Percentiles rank a stretch among this genome's conserved stretches.
Evolutionary conservation across 2,113 vertebrate genomes (phyloP).

Genomic region (Sinocyclocheilus grahami): DNA sequence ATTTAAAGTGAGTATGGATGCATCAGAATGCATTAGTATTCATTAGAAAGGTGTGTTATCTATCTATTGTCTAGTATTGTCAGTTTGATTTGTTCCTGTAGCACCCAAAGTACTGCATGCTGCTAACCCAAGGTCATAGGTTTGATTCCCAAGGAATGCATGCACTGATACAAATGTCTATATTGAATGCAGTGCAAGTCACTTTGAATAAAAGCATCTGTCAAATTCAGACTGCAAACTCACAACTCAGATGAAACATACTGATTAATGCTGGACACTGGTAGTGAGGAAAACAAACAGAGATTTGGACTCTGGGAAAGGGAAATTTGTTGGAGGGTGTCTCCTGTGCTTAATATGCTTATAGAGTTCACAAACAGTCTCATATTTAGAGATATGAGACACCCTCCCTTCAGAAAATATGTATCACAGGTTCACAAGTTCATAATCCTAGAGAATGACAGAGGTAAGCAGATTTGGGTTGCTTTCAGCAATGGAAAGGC

Average conservation of each 20-base stretch:
- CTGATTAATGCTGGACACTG: not conserved
- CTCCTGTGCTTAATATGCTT: not conserved
- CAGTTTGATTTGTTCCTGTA: not conserved
- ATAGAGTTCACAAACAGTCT: not conserved
- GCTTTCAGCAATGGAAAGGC: not conserved
- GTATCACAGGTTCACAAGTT: not conserved
- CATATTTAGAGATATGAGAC: not conserved
- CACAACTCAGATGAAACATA: not conserved
- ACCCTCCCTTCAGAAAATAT: not conserved
- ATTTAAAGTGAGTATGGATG: not conserved
- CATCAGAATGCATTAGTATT: not conserved
- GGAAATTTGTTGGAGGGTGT: not conserved
- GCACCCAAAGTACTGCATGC: not conserved
- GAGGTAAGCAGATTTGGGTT: not conserved
- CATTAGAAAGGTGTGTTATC: not conserved
- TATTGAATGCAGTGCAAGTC: not conserved
- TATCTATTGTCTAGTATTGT: not conserved
- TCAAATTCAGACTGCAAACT: not conserved
- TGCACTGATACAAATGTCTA: not conserved
- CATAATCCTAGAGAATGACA: not conserved
- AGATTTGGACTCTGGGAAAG: not conserved
- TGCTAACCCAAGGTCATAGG: not conserved
- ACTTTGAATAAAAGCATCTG: not conserved
- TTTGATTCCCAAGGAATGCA: not conserved
- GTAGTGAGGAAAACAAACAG: not conserved